These are phyloP conservation scores for Entomyzon cyanotis DNA, from an alignment of 2,113 vertebrate species.

Conservation along the genomic window DNA sequence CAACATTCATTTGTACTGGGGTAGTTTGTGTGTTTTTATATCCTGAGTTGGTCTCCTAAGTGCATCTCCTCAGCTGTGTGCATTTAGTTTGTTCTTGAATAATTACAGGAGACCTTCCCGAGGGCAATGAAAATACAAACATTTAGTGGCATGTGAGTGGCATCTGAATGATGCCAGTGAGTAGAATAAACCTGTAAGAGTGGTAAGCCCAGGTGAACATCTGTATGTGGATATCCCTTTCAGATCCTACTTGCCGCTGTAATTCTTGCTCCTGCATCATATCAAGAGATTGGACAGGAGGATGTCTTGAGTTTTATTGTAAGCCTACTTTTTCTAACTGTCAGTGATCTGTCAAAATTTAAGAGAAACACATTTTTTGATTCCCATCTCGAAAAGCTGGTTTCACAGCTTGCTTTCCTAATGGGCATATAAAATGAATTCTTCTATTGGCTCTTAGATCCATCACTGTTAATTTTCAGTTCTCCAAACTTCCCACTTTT, in stretches of 20 bases:
- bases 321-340: neutral
- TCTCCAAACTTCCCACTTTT: neutral
- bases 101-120: neutral
- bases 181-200: neutral
- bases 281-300: neutral
- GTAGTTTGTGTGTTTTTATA: slow-evolving; percentile 16
- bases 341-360: neutral
- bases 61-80: neutral
- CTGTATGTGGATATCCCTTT: neutral
- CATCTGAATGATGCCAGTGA: neutral
- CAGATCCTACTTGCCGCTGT: neutral
- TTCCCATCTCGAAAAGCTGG: neutral
- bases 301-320: neutral
- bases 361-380: neutral
- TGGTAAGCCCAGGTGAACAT: neutral
- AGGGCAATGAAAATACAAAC: neutral
- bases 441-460: neutral
- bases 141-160: neutral
- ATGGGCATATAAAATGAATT: neutral
- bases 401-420: neutral
- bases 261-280: neutral
- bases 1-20: neutral
- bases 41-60: neutral
- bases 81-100: slow-evolving; percentile 1
- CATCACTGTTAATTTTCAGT: neutral